phyloP scores from a whole-genome alignment of 2,888 invertebrate genomes.

The Germaria angustata region DNA sequence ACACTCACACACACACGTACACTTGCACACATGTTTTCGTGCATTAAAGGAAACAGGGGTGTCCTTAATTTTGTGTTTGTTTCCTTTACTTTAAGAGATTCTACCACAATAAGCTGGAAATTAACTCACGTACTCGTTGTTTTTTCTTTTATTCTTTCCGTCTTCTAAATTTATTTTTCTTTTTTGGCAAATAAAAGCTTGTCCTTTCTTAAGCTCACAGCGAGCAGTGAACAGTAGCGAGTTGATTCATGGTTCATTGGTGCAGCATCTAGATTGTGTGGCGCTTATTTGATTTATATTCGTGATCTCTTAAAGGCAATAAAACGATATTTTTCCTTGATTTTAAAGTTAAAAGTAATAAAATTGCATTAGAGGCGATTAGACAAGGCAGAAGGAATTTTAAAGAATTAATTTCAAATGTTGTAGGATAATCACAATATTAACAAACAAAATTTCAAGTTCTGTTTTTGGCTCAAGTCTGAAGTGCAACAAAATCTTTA shows the following conservation, averaged over 20 bases:
- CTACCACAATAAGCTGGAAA: conserved; percentile 58
- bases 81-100: conserved; percentile 3
- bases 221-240: conserved; percentile 1
- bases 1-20: neutral
- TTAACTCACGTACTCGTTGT: conserved; percentile 60
- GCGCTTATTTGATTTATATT: conserved; percentile 62
- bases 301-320: conserved; percentile 35
- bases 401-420: too few species aligned
- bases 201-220: conserved; percentile 29
- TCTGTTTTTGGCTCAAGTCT: too few species aligned
- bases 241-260: conserved; percentile 45
- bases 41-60: conserved; percentile 42
- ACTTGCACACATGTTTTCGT: neutral
- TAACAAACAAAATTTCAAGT: too few species aligned
- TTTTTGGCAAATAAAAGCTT: conserved; percentile 50
- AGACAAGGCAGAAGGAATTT: too few species aligned
- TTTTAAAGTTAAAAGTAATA: conserved; percentile 22
- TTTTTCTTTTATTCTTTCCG: neutral
- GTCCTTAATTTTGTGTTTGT: conserved; percentile 35
- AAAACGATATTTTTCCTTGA: conserved; percentile 31
- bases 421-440: too few species aligned
- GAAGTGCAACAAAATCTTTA: too few species aligned
- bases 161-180: neutral
- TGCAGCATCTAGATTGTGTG: conserved; percentile 35
- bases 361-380: conserved; percentile 22